These are phyloP conservation scores for Solea senegalensis DNA, from an alignment of 2,113 vertebrate genomes.

Conservation along the genomic window DNA sequence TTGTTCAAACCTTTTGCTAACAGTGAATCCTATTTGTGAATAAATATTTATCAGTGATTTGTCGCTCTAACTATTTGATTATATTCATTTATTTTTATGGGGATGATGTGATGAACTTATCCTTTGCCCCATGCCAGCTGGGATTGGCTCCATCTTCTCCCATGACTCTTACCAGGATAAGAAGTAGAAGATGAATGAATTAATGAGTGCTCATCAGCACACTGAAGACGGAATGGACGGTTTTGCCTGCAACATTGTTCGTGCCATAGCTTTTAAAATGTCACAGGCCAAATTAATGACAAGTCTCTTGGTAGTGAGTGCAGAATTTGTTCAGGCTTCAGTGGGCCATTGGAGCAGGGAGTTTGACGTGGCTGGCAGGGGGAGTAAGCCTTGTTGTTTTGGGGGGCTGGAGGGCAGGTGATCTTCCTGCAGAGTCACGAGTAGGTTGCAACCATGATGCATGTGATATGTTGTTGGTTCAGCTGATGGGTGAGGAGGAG, in stretches of 20 bases:
- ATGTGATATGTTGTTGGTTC: conserved; percentile 61
- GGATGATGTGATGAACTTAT: too few species aligned
- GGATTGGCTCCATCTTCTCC: too few species aligned
- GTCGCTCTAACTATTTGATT: neutral
- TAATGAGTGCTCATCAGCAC: neutral
- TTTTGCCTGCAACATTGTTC: conserved; percentile 17
- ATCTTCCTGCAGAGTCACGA: conserved; percentile 58
- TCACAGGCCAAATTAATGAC: conserved; percentile 24
- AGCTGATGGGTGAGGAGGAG: conserved; percentile 57
- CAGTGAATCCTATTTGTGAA: neutral
- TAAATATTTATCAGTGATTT: neutral
- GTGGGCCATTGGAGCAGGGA: conserved; percentile 24
- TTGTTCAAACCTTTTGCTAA: neutral
- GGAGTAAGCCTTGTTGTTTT: conserved; percentile 59
- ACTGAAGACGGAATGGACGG: neutral
- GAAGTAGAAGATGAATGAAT: too few species aligned
- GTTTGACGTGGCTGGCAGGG: conserved; percentile 55
- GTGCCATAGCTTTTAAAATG: conserved; percentile 35
- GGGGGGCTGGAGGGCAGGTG: conserved; percentile 64
- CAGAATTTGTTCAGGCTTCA: conserved; percentile 49
- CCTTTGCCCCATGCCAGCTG: too few species aligned
- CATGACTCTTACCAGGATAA: too few species aligned
- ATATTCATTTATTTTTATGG: neutral
- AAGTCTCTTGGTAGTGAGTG: conserved; percentile 20
- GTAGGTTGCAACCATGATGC: conserved; percentile 53